A percentile compares a stretch with the other conserved stretches of the same genome.
Conservation (phyloP, 1,140 invertebrate species). For the Armadillidium nasatum region DNA sequence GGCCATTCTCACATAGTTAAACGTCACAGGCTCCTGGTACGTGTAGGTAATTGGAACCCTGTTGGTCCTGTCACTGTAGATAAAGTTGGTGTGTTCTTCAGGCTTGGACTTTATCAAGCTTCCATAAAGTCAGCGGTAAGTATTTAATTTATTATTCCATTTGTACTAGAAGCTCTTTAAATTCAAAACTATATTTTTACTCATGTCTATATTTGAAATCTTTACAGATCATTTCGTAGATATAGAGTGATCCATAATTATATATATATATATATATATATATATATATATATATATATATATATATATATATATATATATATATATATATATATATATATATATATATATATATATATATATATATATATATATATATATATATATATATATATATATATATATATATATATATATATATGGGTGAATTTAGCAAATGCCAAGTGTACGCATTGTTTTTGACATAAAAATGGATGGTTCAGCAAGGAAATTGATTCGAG, state of each 20-base stretch:
- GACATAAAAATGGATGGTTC: conserved; percentile 85
- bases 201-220: too few species aligned
- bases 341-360: too few species aligned
- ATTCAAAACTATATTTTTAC: conserved; percentile 18
- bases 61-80: conserved; percentile 87
- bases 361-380: too few species aligned
- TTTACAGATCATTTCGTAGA: too few species aligned
- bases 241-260: too few species aligned
- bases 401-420: too few species aligned
- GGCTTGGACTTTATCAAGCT: conserved; percentile 58
- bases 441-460: conserved; percentile 71
- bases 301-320: too few species aligned
- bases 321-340: too few species aligned
- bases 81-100: conserved; percentile 88
- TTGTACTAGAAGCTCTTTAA: neutral
- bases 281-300: too few species aligned
- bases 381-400: too few species aligned
- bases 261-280: too few species aligned
- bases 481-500: conserved; percentile 90
- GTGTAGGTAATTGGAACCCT: conserved; percentile 83
- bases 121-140: conserved; percentile 23
- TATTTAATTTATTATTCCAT: neutral
- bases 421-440: conserved; percentile 45
- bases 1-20: conserved; percentile 71
- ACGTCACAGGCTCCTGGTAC: conserved; percentile 79